Evolutionary conservation across 2,888 invertebrate genomes (phyloP).

Genomic region (Ommatoiulus sabulosus): DNA sequence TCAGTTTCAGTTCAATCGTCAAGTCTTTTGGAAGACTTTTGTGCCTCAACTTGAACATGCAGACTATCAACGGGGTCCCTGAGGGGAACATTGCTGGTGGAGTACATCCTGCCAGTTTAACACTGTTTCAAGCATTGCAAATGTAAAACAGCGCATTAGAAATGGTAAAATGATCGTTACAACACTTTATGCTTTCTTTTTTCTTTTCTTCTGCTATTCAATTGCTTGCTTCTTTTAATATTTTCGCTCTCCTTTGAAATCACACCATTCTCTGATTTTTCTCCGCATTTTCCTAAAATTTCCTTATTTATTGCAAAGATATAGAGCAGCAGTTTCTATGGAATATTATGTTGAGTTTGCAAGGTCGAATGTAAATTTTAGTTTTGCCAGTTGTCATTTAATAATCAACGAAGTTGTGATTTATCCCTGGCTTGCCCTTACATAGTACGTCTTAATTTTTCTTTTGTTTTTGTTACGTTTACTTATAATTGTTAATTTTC

Average conservation of each 20-base stretch:
- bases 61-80: conserved; percentile 10
- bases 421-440: neutral
- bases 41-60: conserved; percentile 27
- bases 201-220: neutral
- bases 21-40: neutral
- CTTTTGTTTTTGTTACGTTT: conserved; percentile 25
- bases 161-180: neutral
- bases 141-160: neutral
- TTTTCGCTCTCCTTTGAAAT: neutral
- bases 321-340: neutral
- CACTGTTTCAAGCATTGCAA: conserved; percentile 13
- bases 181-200: neutral
- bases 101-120: neutral
- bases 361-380: neutral
- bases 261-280: neutral
- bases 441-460: neutral
- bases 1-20: conserved; percentile 21
- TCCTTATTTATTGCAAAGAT: neutral
- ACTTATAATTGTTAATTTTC: neutral
- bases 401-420: conserved; percentile 10
- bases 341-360: neutral
- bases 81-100: neutral
- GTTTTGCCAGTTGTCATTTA: neutral
- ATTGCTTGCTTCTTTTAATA: neutral
- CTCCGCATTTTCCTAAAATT: neutral